phyloP scores from a whole-genome alignment of 2,888 invertebrate genomes.

The Coremacera marginata region DNA sequence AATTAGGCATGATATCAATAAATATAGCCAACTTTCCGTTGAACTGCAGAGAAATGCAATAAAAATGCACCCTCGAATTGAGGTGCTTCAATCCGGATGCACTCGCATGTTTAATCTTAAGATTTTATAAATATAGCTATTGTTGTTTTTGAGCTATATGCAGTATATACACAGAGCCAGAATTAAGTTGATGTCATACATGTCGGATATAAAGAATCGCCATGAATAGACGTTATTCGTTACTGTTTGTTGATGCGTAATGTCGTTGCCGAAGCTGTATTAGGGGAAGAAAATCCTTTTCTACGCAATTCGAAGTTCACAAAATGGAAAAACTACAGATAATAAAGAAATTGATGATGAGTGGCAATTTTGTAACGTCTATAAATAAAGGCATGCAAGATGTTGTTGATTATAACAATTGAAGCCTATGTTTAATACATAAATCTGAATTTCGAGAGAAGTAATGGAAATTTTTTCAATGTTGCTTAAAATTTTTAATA shows the following conservation, averaged over 20 bases:
- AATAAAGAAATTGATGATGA: neutral
- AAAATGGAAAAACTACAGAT: neutral
- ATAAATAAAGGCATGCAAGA: conserved; percentile 5
- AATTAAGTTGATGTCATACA: conserved; percentile 3
- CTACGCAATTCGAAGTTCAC: neutral
- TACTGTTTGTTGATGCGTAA: neutral
- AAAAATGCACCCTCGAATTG: conserved; percentile 5
- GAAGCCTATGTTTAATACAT: neutral
- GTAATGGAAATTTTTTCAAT: too few species aligned
- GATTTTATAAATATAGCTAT: neutral
- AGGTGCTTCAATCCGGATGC: neutral
- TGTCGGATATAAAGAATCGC: neutral
- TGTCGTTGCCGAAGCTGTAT: neutral
- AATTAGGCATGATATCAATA: neutral
- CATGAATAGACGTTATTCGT: neutral
- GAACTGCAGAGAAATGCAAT: neutral
- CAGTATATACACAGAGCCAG: neutral
- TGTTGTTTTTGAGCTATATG: neutral
- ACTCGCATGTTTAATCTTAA: neutral
- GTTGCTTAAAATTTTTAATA: too few species aligned
- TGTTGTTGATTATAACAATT: neutral
- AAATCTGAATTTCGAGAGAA: too few species aligned
- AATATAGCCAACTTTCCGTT: neutral
- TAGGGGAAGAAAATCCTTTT: conserved; percentile 15
- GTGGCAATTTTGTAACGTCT: conserved; percentile 2